Conservation (phyloP, 2,113 vertebrate species). For the Melanocharis versteri region DNA sequence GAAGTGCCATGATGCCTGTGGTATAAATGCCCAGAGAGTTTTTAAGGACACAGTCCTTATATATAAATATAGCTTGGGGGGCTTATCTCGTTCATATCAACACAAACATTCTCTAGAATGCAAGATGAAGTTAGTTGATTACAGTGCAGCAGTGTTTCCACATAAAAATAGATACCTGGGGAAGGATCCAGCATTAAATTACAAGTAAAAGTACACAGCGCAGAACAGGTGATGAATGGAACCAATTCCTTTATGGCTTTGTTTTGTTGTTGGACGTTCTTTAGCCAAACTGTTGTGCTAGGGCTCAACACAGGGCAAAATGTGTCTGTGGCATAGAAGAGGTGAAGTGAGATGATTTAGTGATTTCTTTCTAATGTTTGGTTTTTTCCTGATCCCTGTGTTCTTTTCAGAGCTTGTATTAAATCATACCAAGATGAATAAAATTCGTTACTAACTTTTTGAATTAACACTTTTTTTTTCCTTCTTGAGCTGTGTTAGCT, state of each 20-base stretch:
- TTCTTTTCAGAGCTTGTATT: neutral
- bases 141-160: neutral
- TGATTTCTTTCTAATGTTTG: neutral
- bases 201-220: neutral
- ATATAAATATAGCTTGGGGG: neutral
- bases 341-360: neutral
- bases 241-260: neutral
- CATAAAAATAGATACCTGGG: neutral
- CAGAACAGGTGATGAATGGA: neutral
- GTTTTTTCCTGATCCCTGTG: neutral
- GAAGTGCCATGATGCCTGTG: neutral
- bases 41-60: neutral
- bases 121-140: neutral
- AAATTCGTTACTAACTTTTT: neutral
- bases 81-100: rapidly evolving
- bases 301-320: neutral
- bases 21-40: neutral
- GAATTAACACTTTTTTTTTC: rapidly evolving
- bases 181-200: neutral
- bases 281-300: rapidly evolving
- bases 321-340: neutral
- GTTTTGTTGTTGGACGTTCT: neutral
- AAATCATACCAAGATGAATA: neutral
- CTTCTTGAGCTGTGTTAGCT: neutral
- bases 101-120: neutral